Percentiles rank a stretch among this genome's conserved stretches.
phyloP scores from a whole-genome alignment of 2,797 vertebrate species.

The Apogon talboti region DNA sequence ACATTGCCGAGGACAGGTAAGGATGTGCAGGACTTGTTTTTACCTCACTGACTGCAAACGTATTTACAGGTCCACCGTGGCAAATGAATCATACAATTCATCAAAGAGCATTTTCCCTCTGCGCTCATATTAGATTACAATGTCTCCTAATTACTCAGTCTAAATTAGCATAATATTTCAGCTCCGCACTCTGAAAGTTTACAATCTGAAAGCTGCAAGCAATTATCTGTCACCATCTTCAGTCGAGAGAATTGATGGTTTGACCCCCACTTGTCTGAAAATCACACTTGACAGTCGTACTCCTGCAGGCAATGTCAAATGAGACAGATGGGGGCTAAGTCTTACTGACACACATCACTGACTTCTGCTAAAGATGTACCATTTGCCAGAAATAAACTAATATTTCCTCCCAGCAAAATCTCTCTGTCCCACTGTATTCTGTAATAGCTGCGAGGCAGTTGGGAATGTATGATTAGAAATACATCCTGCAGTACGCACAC shows the following conservation, averaged over 20 bases:
- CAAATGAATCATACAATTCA: slow-evolving; percentile 73
- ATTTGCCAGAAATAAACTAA: slow-evolving; percentile 78
- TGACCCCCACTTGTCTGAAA: slow-evolving; percentile 78
- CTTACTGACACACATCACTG: slow-evolving; percentile 70
- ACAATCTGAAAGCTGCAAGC: slow-evolving; percentile 75
- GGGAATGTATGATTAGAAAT: slow-evolving; percentile 37
- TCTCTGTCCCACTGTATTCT: slow-evolving; percentile 57
- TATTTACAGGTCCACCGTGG: slow-evolving; percentile 58
- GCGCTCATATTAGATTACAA: slow-evolving; percentile 72
- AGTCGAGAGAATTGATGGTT: slow-evolving; percentile 70
- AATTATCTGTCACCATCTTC: slow-evolving; percentile 75
- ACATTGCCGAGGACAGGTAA: slow-evolving; percentile 22
- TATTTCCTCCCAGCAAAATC: slow-evolving; percentile 67
- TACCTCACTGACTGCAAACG: slow-evolving; percentile 33
- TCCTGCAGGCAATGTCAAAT: slow-evolving; percentile 81
- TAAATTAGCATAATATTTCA: slow-evolving; percentile 74
- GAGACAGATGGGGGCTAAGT: slow-evolving; percentile 73
- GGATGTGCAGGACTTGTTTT: slow-evolving; percentile 3
- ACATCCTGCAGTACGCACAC: slow-evolving; percentile 41
- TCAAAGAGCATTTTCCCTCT: slow-evolving; percentile 61
- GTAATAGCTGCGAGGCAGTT: slow-evolving; percentile 63
- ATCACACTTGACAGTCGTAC: slow-evolving; percentile 73
- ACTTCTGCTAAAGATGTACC: slow-evolving; percentile 71
- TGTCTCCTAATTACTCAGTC: slow-evolving; percentile 72
- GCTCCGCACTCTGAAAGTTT: slow-evolving; percentile 65